Evolutionary conservation across 2,797 vertebrate genomes (phyloP), one percentile per base, ranked within the genome.

Genomic region (Sarcoramphus papa): DNA sequence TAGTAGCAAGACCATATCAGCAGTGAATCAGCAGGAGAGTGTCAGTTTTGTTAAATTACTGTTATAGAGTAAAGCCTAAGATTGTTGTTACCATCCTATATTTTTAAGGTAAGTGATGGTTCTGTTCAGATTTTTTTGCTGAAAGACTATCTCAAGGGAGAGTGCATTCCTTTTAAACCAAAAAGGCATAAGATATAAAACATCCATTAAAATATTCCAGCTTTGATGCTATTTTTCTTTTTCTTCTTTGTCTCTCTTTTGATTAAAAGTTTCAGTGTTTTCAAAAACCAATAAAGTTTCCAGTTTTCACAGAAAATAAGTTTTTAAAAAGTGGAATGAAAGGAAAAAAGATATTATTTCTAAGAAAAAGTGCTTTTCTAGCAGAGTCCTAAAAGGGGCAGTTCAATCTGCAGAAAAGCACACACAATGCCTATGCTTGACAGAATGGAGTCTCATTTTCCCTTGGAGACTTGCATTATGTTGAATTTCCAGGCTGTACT

Each of bases 11-110:
- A 93, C 64, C 23, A 1, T 57, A 93, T 90, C 59, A 90, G 47
- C 57, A 86, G 67, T 50, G 59, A 95, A 93, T 95, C 94, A 93
- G 88, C 67, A 82, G 80, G 62, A 90, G 28, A 90, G 37, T 67
- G 74, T 84, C 93, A 79, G 40, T 93, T 95, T 94, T 87, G 45
- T 67, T 82, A 95, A 92, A 93, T 95, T 92, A 95, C 72, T 89
- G 67, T 76, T 89, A 69, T 93, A 90, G 45, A 85, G 57, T 75
- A 86, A 92, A 94, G 70, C 45, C 63, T 82, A 86, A 86, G 57
- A 93, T 65, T 88, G 85, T 67, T 92, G 47, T 70, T 95, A 59
- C 67, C 27, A 73, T 87, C 50, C 83, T 82, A 28, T 85, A 87
- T 92, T 92, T 95, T 96, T 89, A 79, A 90, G 56, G 77, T 95